Evolutionary conservation across 2,888 invertebrate genomes (phyloP), one percentile per base, ranked within the genome.

Genomic region (Sympetrum striolatum): DNA sequence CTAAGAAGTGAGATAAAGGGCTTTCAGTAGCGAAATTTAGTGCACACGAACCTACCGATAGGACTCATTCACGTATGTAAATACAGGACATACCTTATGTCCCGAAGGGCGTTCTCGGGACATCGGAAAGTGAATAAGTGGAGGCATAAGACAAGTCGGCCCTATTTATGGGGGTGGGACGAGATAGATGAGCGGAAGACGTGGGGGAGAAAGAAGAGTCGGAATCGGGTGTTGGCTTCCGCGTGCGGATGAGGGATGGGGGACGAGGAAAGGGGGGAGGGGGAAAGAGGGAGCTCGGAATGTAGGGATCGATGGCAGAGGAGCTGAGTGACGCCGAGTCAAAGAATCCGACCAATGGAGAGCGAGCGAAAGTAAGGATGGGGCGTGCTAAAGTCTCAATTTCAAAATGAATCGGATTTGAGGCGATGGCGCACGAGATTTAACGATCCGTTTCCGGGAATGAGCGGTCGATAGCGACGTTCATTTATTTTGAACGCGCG

Each of bases 341-440:
- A 35, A 22, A 64, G 60, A n/a, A 12, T 58, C 53, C 82, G 58
- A 73, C 73, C 73, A 73, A 73, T 58, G 35, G 58, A 25, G 82
- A 35, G 86, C 58, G 31, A 35, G 18, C 37, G 60, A 12, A 80
- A 80, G 80, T n/a, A 80, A 37, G 14, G 14, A 31, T 31, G 82
- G 82, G 58, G 82, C 86, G 86, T 86, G 86, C 60, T 60, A 60
- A 86, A 86, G 60, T 86, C 86, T 86, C 86, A 86, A 86, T 86
- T 86, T 86, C 86, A 60, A 86, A 86, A 60, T 60, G 86, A 86
- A 86, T 86, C 86, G 86, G 86, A 86, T 86, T 86, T 86, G 86
- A 53, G 53, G 53, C 53, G 53, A 53, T 53, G 53, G 53, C 53
- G 53, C 53, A 18, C 53, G 53, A 53, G 53, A 53, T 53, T 53